Conservation (phyloP, 2,888 invertebrate species). For the Polymixis lichenea region DNA sequence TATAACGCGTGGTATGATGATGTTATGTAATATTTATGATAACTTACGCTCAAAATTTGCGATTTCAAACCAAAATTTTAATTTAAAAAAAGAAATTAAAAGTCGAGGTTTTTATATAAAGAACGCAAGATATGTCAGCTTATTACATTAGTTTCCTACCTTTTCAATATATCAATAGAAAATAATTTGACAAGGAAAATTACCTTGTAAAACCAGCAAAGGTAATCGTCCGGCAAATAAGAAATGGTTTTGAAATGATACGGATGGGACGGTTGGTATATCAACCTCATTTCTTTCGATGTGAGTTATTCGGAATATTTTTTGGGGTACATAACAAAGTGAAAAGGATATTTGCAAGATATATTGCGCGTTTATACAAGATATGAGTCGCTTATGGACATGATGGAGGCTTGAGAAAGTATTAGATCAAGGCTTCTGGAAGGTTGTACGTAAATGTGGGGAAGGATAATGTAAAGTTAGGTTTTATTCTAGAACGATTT, state of each 20-base stretch:
- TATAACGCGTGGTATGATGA: no score
- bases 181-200: slow-evolving; percentile 1
- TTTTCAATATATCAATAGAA: slow-evolving; percentile 12
- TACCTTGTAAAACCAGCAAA: slow-evolving; percentile 13
- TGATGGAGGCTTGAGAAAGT: slow-evolving; percentile 14
- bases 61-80: no score
- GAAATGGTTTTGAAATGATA: slow-evolving; percentile 33
- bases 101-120: no score
- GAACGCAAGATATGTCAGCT: not conserved
- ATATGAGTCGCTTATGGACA: slow-evolving; percentile 35
- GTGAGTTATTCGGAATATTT: slow-evolving; percentile 41
- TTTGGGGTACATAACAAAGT: slow-evolving; percentile 10
- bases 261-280: not conserved
- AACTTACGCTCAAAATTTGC: no score
- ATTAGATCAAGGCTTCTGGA: slow-evolving; percentile 25
- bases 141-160: not conserved
- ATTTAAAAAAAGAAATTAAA: no score
- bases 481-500: not conserved
- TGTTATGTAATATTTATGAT: no score
- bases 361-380: slow-evolving; percentile 37
- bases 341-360: slow-evolving; percentile 44
- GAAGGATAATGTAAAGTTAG: not conserved
- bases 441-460: slow-evolving; percentile 16
- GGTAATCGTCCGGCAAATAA: slow-evolving; percentile 30
- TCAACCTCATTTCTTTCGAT: slow-evolving; percentile 41